phyloP scores from a whole-genome alignment of 2,797 vertebrate genomes.

The Psittacula echo region DNA sequence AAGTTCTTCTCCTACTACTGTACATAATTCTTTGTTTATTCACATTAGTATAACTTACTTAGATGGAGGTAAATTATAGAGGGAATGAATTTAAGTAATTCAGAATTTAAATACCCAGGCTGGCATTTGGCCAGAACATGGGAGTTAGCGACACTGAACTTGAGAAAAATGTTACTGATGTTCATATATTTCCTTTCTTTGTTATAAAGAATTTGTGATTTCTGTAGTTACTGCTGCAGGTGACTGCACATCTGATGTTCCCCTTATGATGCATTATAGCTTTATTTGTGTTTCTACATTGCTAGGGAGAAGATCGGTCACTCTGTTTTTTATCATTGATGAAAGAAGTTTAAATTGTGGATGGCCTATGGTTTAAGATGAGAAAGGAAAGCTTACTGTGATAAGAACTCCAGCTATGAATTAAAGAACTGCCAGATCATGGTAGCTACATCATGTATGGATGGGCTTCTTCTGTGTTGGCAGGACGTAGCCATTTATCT shows the following conservation, averaged over 20 bases:
- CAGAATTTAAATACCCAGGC: neutral
- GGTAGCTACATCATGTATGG: neutral
- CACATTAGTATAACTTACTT: neutral
- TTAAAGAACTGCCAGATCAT: neutral
- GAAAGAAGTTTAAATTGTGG: neutral
- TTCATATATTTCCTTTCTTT: constrained; percentile 7
- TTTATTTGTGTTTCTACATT: neutral
- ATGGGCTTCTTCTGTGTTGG: neutral
- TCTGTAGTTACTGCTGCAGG: neutral
- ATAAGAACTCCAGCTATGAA: neutral
- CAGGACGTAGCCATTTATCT: neutral
- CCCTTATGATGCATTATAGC: neutral
- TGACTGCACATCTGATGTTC: neutral
- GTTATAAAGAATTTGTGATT: neutral
- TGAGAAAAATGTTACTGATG: neutral
- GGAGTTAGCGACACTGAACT: neutral
- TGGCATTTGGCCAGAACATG: neutral
- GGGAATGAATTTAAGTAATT: neutral
- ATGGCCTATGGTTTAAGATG: neutral
- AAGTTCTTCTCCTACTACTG: neutral
- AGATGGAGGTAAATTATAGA: neutral
- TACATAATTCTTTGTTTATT: neutral
- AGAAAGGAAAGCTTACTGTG: neutral
- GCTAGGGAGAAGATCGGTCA: neutral
- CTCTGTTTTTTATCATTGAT: neutral